phyloP scores from a whole-genome alignment of 1,140 invertebrate genomes.

The Elymnias hypermnestra region DNA sequence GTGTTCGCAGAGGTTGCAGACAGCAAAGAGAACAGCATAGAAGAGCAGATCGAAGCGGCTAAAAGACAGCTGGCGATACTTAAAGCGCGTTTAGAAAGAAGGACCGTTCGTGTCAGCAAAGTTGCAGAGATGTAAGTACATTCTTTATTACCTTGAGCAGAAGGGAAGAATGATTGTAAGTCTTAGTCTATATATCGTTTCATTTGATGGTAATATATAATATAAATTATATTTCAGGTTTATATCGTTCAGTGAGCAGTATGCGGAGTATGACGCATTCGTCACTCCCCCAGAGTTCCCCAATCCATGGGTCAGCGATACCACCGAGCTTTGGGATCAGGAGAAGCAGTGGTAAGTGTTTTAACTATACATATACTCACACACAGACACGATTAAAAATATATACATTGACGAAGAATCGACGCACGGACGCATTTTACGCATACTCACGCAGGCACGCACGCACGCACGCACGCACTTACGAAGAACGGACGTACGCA shows the following conservation, averaged over 20 bases:
- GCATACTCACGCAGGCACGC: too few relatives aligned
- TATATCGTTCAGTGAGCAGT: slow-evolving; percentile 96
- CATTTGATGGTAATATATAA: too few relatives aligned
- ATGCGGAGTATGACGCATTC: slow-evolving; percentile 96
- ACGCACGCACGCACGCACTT: too few relatives aligned
- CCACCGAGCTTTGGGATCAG: slow-evolving; percentile 96
- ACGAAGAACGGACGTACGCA: too few relatives aligned
- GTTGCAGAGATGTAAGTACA: slow-evolving; percentile 95
- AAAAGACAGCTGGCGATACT: slow-evolving; percentile 71
- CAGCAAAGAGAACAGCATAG: slow-evolving; percentile 24
- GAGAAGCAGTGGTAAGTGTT: slow-evolving; percentile 90
- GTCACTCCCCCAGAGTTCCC: slow-evolving; percentile 92
- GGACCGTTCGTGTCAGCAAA: slow-evolving; percentile 97
- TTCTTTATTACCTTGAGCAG: too few relatives aligned
- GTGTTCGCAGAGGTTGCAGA: slow-evolving; percentile 12
- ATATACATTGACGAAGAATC: too few relatives aligned
- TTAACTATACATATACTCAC: too few relatives aligned
- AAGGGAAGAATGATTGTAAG: too few relatives aligned
- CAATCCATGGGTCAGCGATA: slow-evolving; percentile 98
- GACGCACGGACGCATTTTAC: too few relatives aligned
- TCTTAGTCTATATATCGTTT: too few relatives aligned
- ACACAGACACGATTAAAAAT: too few relatives aligned
- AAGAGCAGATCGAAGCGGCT: slow-evolving; percentile 56
- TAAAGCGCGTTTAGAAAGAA: slow-evolving; percentile 87
- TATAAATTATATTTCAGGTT: slow-evolving; percentile 79